A percentile compares a stretch with the other conserved stretches of the same genome.
Evolutionary conservation across 23 tunicate species (phyloP).

Genomic region (Ascidia mentula): DNA sequence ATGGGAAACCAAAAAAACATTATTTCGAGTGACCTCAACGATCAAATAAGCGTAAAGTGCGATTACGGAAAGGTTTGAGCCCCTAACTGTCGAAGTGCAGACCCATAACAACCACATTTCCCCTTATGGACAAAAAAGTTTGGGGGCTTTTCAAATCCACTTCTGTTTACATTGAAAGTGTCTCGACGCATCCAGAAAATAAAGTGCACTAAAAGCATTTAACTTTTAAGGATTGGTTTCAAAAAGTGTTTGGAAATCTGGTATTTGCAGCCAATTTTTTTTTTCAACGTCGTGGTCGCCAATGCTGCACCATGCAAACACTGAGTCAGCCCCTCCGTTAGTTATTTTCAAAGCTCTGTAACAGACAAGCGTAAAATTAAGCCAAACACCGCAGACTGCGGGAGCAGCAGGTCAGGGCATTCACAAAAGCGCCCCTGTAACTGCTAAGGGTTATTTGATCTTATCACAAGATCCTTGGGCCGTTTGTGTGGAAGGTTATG

Average conservation of each 20-base stretch:
- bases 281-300: too few relatives aligned
- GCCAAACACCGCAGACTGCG: neutral
- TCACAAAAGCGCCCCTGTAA: neutral
- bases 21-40: neutral
- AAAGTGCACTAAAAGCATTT: neutral
- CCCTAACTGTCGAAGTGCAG: neutral
- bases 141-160: neutral
- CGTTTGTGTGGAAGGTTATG: neutral
- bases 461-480: neutral
- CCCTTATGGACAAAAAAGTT: neutral
- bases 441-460: neutral
- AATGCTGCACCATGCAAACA: too few relatives aligned
- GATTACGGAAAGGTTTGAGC: neutral
- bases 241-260: too few relatives aligned
- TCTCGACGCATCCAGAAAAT: neutral
- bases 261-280: too few relatives aligned
- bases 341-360: neutral
- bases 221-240: too few relatives aligned
- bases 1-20: conserved; percentile 5
- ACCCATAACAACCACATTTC: neutral
- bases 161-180: neutral
- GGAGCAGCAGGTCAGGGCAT: neutral
- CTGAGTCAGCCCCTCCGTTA: too few relatives aligned
- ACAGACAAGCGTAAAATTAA: neutral
- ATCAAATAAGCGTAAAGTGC: neutral